A percentile compares a stretch with the other conserved stretches of the same genome.
Evolutionary conservation across 2,797 vertebrate species (phyloP).

Genomic region (Brachyrhaphis roseni): DNA sequence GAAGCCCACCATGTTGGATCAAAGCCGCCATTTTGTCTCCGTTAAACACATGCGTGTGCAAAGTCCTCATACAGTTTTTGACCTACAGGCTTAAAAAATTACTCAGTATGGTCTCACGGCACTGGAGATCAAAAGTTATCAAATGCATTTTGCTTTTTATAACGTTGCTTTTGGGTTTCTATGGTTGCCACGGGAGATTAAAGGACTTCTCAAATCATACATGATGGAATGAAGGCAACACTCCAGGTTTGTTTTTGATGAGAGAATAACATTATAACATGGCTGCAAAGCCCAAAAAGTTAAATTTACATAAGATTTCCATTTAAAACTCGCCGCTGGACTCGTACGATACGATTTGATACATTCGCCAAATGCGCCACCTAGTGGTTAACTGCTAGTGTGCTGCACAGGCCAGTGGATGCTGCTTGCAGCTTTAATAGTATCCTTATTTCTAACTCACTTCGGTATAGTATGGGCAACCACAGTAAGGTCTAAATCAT

Average conservation of each 20-base stretch:
- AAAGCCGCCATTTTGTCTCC: no score
- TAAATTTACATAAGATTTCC: background rate
- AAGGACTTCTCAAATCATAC: background rate
- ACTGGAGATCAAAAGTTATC: no score
- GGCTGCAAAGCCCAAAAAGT: background rate
- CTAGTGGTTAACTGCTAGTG: background rate
- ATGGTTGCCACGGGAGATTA: background rate
- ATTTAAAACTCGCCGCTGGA: background rate
- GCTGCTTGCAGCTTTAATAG: conserved; percentile 1
- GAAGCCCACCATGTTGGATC: no score
- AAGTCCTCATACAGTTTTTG: no score
- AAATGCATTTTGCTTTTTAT: no score
- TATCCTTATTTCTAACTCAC: conserved; percentile 45
- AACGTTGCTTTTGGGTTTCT: no score
- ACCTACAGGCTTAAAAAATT: no score
- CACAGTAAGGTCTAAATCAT: conserved; percentile 52
- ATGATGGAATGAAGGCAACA: background rate
- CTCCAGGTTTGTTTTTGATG: background rate
- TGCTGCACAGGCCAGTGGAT: background rate
- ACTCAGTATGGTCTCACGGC: no score
- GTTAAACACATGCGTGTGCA: no score
- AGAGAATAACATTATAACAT: background rate
- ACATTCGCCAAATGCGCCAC: background rate
- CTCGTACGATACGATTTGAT: background rate
- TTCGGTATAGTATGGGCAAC: conserved; percentile 44